Base-by-base conservation (phyloP, 2,888 invertebrate species). In the Lycia hirtaria region DNA sequence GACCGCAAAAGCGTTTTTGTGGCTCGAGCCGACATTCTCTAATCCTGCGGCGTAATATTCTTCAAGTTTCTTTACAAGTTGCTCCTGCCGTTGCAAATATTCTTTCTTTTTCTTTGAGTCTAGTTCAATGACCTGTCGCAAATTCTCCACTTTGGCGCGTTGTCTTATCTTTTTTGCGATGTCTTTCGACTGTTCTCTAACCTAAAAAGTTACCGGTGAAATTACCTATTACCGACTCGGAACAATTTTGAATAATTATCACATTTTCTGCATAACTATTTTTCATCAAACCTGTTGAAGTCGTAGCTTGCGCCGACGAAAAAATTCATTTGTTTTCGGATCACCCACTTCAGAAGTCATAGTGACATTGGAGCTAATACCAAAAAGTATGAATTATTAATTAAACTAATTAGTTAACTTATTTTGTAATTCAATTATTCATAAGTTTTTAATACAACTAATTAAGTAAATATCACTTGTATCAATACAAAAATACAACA, bases 161-260 rank as follows among this genome's bases (percentile, higher is more conserved):
- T 87, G 85, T 64, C 92, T 76, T 64, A 92, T 82, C 75, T 86
- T 87, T 72, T 87, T 90, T 10, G 92, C 92, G 49, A 92, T 88
- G 52, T 90, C 89, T 78, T 92, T 92, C 43, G 92, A 92, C 69
- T 92, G 92, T 77, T 92, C 92, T 62, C 92, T 85, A 68, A 92
- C 92, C 92, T 92, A 83, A 73, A 85, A 80, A 67, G 44, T 56
- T 45, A 64, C 48, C 56, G 30, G 56, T 48, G 24, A 51, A 57
- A 61, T 60, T 64, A 67, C 55, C 20, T 52, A 53, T 61, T 55
- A 47, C 37, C 43, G 41, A 37, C 19, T 58, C 54, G 61, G 37
- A 12, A n/a, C 26, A 69, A 65, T 69, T 61, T 55, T 49, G 22
- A 4, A 65, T 52, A 62, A 66, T 67, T 58, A 15, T 40, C 22